phyloP scores from a whole-genome alignment of 2,113 vertebrate species.

The Carettochelys insculpta region DNA sequence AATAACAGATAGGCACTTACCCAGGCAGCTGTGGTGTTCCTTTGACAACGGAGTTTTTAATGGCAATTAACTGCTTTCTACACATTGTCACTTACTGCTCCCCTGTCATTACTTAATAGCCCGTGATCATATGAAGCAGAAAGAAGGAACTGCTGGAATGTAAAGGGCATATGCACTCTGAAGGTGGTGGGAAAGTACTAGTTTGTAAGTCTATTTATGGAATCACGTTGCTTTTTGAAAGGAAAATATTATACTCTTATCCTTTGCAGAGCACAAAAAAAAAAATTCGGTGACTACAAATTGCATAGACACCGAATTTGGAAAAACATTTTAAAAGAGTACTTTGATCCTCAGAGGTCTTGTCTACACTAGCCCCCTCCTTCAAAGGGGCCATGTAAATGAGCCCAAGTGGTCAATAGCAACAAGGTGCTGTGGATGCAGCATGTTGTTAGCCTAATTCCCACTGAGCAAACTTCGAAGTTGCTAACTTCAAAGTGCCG shows the following conservation, averaged over 20 bases:
- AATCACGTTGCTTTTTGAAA: neutral
- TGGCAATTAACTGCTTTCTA: conserved; percentile 37
- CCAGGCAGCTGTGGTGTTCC: neutral
- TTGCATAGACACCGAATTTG: neutral
- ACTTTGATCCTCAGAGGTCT: accelerated
- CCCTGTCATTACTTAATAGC: neutral
- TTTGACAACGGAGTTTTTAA: conserved; percentile 29
- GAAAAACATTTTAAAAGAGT: neutral
- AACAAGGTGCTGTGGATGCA: no score
- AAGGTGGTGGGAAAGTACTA: conserved; percentile 15
- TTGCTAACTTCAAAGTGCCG: no score
- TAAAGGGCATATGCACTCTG: neutral
- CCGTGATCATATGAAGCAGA: neutral
- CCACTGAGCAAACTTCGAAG: no score
- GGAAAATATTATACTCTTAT: neutral
- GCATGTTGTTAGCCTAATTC: no score
- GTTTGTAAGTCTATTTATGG: neutral
- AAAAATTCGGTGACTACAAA: neutral
- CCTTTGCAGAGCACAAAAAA: neutral
- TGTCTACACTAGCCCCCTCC: no score
- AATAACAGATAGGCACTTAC: neutral
- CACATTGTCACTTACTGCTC: neutral
- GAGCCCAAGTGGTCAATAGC: no score
- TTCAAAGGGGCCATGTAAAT: no score
- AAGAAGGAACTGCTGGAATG: neutral